Evolutionary conservation across 2,797 vertebrate species (phyloP).

Genomic region (Pseudocheirus occidentalis): DNA sequence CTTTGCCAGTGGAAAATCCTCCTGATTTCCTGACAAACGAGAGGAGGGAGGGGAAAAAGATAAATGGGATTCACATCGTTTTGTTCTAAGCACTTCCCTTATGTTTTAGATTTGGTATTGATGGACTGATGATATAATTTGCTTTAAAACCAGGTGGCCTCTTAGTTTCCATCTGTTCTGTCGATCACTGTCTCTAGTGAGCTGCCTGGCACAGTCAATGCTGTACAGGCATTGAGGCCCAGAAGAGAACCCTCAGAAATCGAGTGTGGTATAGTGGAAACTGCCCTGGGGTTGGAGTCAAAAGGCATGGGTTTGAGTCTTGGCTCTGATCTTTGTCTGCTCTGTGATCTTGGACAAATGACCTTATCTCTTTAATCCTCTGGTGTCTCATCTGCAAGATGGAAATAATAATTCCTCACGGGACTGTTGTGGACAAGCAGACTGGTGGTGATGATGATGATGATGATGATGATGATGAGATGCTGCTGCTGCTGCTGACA

Average conservation of each 20-base stretch:
- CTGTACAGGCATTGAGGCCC: conserved; percentile 67
- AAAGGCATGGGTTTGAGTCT: background rate
- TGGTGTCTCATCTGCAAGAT: background rate
- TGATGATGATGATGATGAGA: too few species aligned
- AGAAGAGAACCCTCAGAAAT: conserved; percentile 43
- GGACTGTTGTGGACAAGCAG: background rate
- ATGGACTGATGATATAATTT: conserved; percentile 77
- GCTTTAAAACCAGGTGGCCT: conserved; percentile 79
- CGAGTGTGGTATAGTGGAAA: background rate
- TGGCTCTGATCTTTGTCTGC: background rate
- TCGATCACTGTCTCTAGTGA: conserved; percentile 82
- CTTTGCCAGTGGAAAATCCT: conserved; percentile 4
- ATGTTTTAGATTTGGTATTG: conserved; percentile 77
- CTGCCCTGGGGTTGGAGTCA: background rate
- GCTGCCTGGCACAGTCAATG: conserved; percentile 58
- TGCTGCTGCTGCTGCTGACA: too few species aligned
- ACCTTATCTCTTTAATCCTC: background rate
- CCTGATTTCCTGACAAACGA: conserved; percentile 47
- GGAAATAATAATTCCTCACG: rapidly evolving
- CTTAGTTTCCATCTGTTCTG: conserved; percentile 80
- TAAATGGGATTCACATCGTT: conserved; percentile 61
- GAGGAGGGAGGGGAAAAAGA: conserved; percentile 59
- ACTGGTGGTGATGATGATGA: background rate
- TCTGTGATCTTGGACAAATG: background rate
- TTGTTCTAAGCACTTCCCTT: conserved; percentile 68